Conservation (phyloP, 1,140 invertebrate genomes). For the Formica selysi region DNA sequence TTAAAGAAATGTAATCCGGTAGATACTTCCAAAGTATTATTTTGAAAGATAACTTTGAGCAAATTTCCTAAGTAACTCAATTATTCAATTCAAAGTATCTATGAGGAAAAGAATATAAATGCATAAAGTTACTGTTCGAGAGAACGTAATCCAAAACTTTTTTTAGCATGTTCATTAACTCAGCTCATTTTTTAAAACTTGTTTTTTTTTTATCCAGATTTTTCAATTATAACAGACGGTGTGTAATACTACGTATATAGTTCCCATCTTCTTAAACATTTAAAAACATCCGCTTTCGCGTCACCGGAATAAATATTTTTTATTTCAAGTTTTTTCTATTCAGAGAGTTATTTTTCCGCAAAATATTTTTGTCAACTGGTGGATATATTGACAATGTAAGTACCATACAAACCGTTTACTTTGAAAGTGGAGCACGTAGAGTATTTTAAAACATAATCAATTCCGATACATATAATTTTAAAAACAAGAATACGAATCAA, state of each 20-base stretch:
- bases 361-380: slow-evolving; percentile 10
- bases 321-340: not conserved
- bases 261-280: not conserved
- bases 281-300: not conserved
- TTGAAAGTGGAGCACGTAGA: not conserved
- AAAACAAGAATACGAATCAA: not conserved
- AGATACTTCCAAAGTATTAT: slow-evolving; percentile 12
- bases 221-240: not conserved
- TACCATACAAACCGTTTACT: not conserved
- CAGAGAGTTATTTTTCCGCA: not conserved
- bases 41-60: slow-evolving; percentile 20
- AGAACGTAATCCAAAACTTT: slow-evolving; percentile 17
- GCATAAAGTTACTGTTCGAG: slow-evolving; percentile 27
- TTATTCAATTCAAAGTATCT: slow-evolving; percentile 53
- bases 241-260: not conserved
- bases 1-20: slow-evolving; percentile 15
- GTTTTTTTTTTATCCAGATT: not conserved
- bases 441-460: slow-evolving; percentile 22
- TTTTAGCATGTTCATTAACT: slow-evolving; percentile 27
- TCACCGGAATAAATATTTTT: not conserved
- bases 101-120: slow-evolving; percentile 33
- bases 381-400: not conserved
- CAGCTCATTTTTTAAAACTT: not conserved
- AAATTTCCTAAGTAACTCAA: slow-evolving; percentile 40
- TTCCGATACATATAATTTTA: not conserved